Conservation (phyloP, 2,888 invertebrate genomes). For the Prosopocoilus inquinatus region DNA sequence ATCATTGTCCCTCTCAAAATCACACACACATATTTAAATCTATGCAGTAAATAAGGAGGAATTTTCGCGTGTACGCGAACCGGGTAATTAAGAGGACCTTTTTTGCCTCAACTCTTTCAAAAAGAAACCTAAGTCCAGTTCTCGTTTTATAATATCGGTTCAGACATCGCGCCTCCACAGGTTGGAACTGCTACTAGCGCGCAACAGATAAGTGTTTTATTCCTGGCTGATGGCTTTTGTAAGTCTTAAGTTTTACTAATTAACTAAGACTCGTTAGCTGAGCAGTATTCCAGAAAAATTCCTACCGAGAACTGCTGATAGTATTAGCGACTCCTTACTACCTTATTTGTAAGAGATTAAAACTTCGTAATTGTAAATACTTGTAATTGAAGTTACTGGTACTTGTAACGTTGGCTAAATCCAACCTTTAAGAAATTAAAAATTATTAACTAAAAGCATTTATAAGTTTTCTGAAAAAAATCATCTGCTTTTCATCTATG, state of each 20-base stretch:
- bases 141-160: slow-evolving; percentile 1
- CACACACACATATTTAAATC: no score
- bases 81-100: no score
- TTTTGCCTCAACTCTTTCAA: no score
- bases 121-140: no score
- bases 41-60: no score
- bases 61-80: no score
- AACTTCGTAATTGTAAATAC: slow-evolving; percentile 30
- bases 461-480: no score
- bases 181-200: neutral
- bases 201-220: slow-evolving; percentile 19
- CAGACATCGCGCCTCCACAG: slow-evolving; percentile 10
- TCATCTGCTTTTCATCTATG: no score
- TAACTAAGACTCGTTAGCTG: slow-evolving; percentile 29
- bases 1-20: no score
- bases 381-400: slow-evolving; percentile 29
- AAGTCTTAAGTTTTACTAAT: slow-evolving; percentile 29
- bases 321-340: slow-evolving; percentile 27
- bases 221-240: slow-evolving; percentile 26
- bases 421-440: no score
- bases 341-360: slow-evolving; percentile 35
- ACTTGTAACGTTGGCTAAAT: slow-evolving; percentile 26
- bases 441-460: no score
- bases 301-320: slow-evolving; percentile 24
- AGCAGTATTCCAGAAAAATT: slow-evolving; percentile 26